Evolutionary conservation across 2,113 vertebrate species (phyloP), one percentile per base, ranked within the genome.

Genomic region (Lampris incognitus): DNA sequence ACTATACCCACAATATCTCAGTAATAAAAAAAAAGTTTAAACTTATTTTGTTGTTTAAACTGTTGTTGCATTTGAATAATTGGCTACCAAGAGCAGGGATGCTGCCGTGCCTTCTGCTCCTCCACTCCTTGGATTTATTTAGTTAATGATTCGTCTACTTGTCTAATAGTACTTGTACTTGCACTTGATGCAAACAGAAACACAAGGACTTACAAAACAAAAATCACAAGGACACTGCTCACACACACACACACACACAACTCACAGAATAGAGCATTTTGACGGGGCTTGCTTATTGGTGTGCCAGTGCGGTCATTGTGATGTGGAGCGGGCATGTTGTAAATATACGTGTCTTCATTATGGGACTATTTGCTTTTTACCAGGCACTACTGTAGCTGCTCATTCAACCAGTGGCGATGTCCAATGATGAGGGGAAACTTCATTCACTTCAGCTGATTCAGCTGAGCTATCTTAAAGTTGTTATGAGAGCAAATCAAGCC

Each of bases 321-420:
- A 76, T 64, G 62, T 58, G 11, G 48, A 76, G 61, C 68, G 62
- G 56, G 24, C 3, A 10, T 0, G 1, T 59, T 70, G 63, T 66
- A 69, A 82, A 81, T 64, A 68, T 73, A 82, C 41, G 50, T 51
- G 2, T 51, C 65, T 55, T 39, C 56, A 58, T 58, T 9, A 58
- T 58, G 24, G 56, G 11, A 67, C 59, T 56, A 56, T 85, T 71
- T 60, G 38, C 51, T 76, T 73, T 72, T 37, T 57, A 73, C 48
- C 3, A 2, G 51, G 8, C 36, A 36, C 13, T 57, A 24, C 24
- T 24, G 24, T 24, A 55, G 70, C 61, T 79, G 74, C 77, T 79
- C 74, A 81, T 73, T 86, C 79, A 79, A 85, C 69, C 48, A 3
- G 74, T 59, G 60, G 52, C 64, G 75, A 83, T 75, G 67, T 72